These are phyloP conservation scores for Motacilla alba DNA, from an alignment of 2,113 vertebrate species.

Conservation along the genomic window DNA sequence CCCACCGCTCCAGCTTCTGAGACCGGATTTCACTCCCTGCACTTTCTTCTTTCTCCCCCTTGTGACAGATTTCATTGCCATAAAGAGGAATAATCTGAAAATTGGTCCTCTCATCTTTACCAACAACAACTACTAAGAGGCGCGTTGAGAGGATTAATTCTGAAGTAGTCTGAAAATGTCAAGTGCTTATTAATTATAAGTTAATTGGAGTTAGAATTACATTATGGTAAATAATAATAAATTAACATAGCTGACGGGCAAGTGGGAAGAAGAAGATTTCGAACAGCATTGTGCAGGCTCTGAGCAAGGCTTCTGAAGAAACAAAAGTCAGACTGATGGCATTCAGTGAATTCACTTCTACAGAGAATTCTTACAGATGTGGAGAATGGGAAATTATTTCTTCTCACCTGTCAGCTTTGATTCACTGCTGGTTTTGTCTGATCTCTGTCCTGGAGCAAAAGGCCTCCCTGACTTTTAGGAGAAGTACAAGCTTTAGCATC, in stretches of 20 bases:
- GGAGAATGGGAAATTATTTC: neutral
- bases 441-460: neutral
- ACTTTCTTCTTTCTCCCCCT: neutral
- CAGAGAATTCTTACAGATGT: neutral
- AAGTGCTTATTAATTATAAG: constrained; percentile 64
- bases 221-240: constrained; percentile 61
- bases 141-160: constrained; percentile 2
- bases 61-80: neutral
- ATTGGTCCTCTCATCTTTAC: constrained; percentile 45
- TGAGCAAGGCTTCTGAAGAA: neutral
- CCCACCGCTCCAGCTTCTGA: neutral
- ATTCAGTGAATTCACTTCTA: neutral
- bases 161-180: constrained; percentile 36
- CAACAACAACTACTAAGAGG: constrained; percentile 36
- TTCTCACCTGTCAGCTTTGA: neutral
- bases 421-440: neutral
- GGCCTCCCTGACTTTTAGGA: neutral
- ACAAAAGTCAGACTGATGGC: neutral
- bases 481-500: neutral
- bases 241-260: constrained; percentile 42
- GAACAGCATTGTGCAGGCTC: neutral
- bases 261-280: neutral
- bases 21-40: neutral
- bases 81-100: constrained; percentile 41
- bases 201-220: constrained; percentile 56